phyloP scores from a whole-genome alignment of 2,113 vertebrate species.

The Corythaeola cristata region DNA sequence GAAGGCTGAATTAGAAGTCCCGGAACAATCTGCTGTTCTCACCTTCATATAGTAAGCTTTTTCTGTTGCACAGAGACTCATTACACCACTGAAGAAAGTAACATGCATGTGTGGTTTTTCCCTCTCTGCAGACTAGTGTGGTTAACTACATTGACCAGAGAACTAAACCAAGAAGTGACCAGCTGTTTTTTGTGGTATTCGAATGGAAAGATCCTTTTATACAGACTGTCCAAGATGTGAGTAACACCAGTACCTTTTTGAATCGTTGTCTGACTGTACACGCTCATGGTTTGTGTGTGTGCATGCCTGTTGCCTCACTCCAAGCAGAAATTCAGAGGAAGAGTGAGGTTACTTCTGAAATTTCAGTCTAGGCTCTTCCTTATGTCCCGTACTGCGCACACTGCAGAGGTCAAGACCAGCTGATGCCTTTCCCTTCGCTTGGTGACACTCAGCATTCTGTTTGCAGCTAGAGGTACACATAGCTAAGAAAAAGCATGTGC shows the following conservation, averaged over 20 bases:
- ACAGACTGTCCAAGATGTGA: constrained; percentile 92
- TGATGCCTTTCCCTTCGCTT: not conserved
- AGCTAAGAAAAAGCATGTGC: not conserved
- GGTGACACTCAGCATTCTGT: not conserved
- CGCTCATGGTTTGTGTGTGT: fast-evolving
- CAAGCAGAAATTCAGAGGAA: not conserved
- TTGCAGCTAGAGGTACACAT: fast-evolving
- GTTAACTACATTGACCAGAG: constrained; percentile 94
- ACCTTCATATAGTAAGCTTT: not conserved
- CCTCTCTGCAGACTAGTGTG: constrained; percentile 83
- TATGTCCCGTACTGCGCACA: not conserved
- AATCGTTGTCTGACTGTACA: not conserved
- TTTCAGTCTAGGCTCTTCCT: not conserved
- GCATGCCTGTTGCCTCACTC: not conserved
- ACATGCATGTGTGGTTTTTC: not conserved
- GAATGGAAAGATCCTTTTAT: constrained; percentile 96
- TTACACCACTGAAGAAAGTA: not conserved
- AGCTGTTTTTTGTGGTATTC: constrained; percentile 95
- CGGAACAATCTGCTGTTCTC: not conserved
- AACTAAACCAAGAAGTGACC: constrained; percentile 68
- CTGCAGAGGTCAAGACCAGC: not conserved
- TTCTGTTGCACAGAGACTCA: not conserved
- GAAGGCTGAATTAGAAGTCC: not conserved
- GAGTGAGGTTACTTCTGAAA: not conserved
- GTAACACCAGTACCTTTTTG: constrained; percentile 7